Evolutionary conservation across 2,113 vertebrate species (phyloP), one percentile per base, ranked within the genome.

Genomic region (Peromyscus californicus): DNA sequence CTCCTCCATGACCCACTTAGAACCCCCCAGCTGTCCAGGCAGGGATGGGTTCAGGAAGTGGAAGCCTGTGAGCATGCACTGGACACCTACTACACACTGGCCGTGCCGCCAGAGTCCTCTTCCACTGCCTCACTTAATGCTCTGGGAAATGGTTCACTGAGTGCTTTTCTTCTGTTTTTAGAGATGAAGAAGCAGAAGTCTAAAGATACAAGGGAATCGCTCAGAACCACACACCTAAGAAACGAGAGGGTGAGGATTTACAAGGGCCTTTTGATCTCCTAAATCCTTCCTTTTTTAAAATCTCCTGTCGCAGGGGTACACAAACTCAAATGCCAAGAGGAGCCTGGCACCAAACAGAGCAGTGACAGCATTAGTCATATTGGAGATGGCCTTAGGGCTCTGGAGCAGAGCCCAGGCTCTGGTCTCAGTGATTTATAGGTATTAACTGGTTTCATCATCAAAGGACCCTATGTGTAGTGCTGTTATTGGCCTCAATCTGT

Each of bases 21-120:
- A 96, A 78, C 45, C 96, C 82, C 85, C 11, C 74, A 91, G 96
- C 95, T 89, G 91, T 45, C 90, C 39, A 24, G 92, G 59, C 83
- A 85, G 67, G 72, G 65, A 67, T 12, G 79, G 36, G 31, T 48
- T 21, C 12, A 42, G 13, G 59, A 51, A 67, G 48, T 83, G 57
- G 75, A 70, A 82, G 51, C 51, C n/a, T 63, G 2, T 39, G 86
- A 90, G 33, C 12, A 0, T 3, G 16, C 3, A 74, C 0, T 7
- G 69, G 90, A 51, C 33, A 80, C 88, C 96, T 93, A 96, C 94
- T 85, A 5, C 15, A 74, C 7, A 12, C 95, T 54, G 10, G 19
- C n/a, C 42, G 42, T 2, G 0, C 69, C 42, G 36, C 12, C 65
- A 90, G 54, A 21, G 90, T 85, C 65, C 59, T 75, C 29, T 91